Conservation (phyloP, 2,113 vertebrate genomes). For the Spermophilus dauricus region DNA sequence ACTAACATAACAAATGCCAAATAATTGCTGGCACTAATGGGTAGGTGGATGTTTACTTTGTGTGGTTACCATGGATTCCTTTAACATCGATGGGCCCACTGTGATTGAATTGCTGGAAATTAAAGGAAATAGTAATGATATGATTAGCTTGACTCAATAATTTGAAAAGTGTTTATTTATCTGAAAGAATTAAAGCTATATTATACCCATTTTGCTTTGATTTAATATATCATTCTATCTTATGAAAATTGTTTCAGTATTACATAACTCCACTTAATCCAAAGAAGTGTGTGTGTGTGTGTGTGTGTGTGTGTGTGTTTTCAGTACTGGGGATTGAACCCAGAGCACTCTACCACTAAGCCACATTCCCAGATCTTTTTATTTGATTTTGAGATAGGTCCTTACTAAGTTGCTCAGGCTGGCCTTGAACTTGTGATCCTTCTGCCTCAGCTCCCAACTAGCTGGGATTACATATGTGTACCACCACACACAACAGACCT, state of each 20-base stretch:
- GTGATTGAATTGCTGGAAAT: conserved; percentile 65
- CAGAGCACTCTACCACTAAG: not conserved
- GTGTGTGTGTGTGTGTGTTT: not conserved
- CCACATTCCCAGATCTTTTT: not conserved
- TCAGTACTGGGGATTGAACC: not conserved
- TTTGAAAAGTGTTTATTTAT: conserved; percentile 64
- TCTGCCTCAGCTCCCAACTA: not conserved
- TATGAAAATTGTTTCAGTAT: conserved; percentile 17
- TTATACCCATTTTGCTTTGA: conserved; percentile 22
- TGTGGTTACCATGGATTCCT: conserved; percentile 80
- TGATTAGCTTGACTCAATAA: conserved; percentile 48
- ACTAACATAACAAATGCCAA: conserved; percentile 80
- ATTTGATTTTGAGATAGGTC: not conserved
- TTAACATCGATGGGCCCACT: conserved; percentile 9
- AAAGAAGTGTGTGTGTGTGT: not conserved
- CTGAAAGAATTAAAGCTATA: conserved; percentile 53
- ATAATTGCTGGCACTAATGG: conserved; percentile 73
- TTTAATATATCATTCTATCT: conserved; percentile 39
- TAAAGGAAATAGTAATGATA: conserved; percentile 72
- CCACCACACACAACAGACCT: not conserved
- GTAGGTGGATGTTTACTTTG: conserved; percentile 75
- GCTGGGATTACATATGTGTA: not conserved
- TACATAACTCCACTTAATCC: not conserved
- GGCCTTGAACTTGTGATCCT: not conserved
- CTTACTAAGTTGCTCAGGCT: not conserved